Percentiles rank a stretch among this genome's conserved stretches.
phyloP scores from a whole-genome alignment of 2,113 vertebrate species.

The Chauna torquata region DNA sequence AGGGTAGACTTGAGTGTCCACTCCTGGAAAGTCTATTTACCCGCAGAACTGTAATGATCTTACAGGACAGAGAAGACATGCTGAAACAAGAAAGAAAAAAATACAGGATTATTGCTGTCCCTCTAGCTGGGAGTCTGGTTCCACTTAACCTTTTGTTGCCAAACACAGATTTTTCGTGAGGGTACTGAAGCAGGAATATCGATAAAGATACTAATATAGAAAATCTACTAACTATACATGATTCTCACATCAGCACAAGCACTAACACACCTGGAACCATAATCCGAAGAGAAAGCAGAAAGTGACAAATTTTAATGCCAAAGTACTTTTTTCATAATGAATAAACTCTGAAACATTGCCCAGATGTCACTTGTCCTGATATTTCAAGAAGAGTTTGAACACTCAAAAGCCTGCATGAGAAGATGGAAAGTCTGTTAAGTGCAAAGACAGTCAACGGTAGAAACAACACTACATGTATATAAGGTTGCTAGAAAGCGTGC shows the following conservation, averaged over 20 bases:
- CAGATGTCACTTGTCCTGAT: not conserved
- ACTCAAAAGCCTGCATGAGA: not conserved
- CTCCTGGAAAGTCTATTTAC: not conserved
- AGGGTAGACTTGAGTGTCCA: not conserved
- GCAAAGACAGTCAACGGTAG: not conserved
- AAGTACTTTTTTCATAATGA: not conserved
- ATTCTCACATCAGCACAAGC: not conserved
- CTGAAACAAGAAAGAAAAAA: not conserved
- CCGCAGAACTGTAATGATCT: not conserved
- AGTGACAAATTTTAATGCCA: not conserved
- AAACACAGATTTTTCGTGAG: not conserved
- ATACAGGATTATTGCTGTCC: fast-evolving
- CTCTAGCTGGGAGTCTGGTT: not conserved
- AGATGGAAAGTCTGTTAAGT: not conserved
- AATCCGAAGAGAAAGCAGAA: not conserved
- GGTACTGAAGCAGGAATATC: not conserved
- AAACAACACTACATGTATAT: not conserved
- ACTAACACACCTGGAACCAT: not conserved
- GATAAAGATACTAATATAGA: not conserved
- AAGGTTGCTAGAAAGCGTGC: not conserved
- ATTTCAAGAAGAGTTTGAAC: not conserved
- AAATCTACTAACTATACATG: not conserved
- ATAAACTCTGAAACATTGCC: not conserved
- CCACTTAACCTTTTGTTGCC: not conserved
- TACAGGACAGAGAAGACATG: not conserved